Evolutionary conservation across 2,797 vertebrate genomes (phyloP).

Genomic region (Siniperca scherzeri): DNA sequence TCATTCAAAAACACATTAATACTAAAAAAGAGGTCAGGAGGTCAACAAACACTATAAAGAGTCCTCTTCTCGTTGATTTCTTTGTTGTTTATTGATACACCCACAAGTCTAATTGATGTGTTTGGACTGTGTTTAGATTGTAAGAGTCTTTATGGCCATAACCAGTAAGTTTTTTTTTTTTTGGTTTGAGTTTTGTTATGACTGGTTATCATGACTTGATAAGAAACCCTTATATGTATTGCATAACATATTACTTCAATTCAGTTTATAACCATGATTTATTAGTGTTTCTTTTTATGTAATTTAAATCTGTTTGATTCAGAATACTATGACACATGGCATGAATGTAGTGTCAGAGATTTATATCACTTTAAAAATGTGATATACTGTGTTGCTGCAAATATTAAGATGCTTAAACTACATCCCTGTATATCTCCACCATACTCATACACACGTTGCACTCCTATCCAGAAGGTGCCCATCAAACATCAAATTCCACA

Average conservation of each 20-base stretch:
- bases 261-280: background rate
- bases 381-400: background rate
- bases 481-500: slow-evolving; percentile 74
- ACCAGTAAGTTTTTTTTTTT: background rate
- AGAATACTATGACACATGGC: background rate
- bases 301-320: background rate
- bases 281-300: background rate
- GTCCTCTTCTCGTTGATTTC: background rate
- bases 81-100: background rate
- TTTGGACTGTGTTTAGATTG: background rate
- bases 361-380: slow-evolving; percentile 2
- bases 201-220: background rate
- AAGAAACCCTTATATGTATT: background rate
- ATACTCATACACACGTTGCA: background rate
- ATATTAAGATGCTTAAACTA: slow-evolving; percentile 12
- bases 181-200: background rate
- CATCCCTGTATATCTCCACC: slow-evolving; percentile 26
- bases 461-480: slow-evolving; percentile 56
- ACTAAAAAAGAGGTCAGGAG: background rate
- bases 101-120: background rate
- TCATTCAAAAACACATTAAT: too few species aligned
- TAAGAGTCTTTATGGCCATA: background rate
- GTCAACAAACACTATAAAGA: background rate
- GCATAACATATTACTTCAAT: background rate
- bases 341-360: background rate